Percentiles rank a stretch among this genome's conserved stretches.
Conservation (phyloP, 2,113 vertebrate species). For the Trinectes maculatus region DNA sequence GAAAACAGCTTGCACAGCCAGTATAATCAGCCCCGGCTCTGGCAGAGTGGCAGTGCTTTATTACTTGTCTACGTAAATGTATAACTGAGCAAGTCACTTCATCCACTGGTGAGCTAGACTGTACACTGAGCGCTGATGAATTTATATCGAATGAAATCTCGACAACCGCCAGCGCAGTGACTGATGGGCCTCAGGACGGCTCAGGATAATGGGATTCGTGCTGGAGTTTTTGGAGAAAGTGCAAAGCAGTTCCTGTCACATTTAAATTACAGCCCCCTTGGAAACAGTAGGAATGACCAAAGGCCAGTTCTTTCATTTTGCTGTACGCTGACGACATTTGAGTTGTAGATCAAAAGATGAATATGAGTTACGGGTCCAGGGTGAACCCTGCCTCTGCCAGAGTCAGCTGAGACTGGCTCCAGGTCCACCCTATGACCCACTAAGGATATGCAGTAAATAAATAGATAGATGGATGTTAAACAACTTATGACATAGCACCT, state of each 20-base stretch:
- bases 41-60: constrained; percentile 70
- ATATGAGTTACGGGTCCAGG: background rate
- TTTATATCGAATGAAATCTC: constrained; percentile 33
- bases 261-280: constrained; percentile 29
- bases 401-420: no score
- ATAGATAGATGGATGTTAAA: no score
- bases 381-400: no score
- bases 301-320: background rate
- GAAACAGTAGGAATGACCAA: background rate
- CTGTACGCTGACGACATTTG: background rate
- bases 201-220: background rate
- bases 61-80: constrained; percentile 71
- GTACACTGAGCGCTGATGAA: constrained; percentile 6
- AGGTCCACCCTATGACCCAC: no score
- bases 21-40: constrained; percentile 62
- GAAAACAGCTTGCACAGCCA: constrained; percentile 71
- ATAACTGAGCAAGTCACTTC: constrained; percentile 68
- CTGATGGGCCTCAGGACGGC: constrained; percentile 18
- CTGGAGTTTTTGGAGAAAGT: background rate
- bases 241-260: constrained; percentile 12
- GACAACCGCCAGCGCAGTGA: constrained; percentile 15
- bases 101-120: constrained; percentile 40
- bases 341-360: background rate
- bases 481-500: no score
- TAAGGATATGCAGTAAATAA: no score